phyloP scores from a whole-genome alignment of 2,113 vertebrate genomes.

The Ictidomys tridecemlineatus region DNA sequence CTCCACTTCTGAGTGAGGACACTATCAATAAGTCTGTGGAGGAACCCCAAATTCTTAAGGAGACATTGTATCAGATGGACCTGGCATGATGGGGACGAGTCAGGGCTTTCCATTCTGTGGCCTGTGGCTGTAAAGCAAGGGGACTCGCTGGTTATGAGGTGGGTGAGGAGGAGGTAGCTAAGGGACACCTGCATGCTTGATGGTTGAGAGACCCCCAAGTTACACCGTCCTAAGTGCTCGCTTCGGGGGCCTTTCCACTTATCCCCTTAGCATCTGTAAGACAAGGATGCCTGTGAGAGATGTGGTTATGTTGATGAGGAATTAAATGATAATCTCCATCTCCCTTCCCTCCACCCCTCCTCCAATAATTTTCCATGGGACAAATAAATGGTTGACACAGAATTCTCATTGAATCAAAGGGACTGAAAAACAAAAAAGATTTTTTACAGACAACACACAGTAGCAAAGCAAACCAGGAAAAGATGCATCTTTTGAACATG shows the following conservation, averaged over 20 bases:
- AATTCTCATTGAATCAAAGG: constrained; percentile 69
- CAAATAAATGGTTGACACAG: constrained; percentile 16
- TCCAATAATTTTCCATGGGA: constrained; percentile 32
- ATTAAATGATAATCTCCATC: neutral
- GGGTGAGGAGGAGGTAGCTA: neutral
- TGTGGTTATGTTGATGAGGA: constrained; percentile 8
- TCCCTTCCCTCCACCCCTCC: neutral
- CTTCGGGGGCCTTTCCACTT: neutral
- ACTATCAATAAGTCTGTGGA: neutral
- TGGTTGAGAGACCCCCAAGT: neutral
- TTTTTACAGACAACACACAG: constrained; percentile 86
- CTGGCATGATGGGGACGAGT: neutral
- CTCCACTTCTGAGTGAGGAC: neutral
- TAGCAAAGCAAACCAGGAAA: constrained; percentile 86
- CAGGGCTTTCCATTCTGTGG: neutral
- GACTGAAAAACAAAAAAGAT: constrained; percentile 71
- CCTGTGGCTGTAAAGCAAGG: neutral
- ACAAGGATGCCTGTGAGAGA: constrained; percentile 34
- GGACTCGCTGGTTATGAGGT: neutral
- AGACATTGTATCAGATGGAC: neutral
- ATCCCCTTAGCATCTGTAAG: constrained; percentile 74
- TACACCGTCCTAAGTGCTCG: constrained; percentile 9
- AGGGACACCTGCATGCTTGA: neutral
- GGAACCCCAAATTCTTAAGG: neutral
- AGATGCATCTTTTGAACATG: constrained; percentile 84